Evolutionary conservation across 1,140 invertebrate genomes (phyloP).

Genomic region (Campodea augens): DNA sequence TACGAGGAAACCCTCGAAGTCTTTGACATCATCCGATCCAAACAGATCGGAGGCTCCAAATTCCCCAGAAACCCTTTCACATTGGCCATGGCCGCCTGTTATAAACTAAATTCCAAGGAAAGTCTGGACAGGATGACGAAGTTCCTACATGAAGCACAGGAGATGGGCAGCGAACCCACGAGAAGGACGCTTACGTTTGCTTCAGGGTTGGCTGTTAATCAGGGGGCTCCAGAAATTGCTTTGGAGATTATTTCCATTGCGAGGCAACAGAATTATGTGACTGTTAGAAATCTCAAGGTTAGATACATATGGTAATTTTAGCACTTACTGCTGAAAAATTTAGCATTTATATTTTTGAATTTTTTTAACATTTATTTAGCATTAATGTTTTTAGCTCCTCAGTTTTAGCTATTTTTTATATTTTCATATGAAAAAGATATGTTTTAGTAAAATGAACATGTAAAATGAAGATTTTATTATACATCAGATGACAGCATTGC

Average conservation of each 20-base stretch:
- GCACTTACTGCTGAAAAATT: no score
- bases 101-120: slow-evolving; percentile 51
- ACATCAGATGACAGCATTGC: no score
- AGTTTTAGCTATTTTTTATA: no score
- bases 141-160: slow-evolving; percentile 34
- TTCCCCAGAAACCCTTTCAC: slow-evolving; percentile 45
- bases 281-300: slow-evolving; percentile 44
- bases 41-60: slow-evolving; percentile 33
- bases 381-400: no score
- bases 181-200: slow-evolving; percentile 38
- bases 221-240: slow-evolving; percentile 40
- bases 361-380: no score
- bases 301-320: no score
- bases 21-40: slow-evolving; percentile 36
- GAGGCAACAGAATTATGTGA: slow-evolving; percentile 36
- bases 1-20: slow-evolving; percentile 44
- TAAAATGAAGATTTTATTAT: no score
- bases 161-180: slow-evolving; percentile 30
- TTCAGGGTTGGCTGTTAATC: slow-evolving; percentile 40
- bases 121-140: slow-evolving; percentile 40
- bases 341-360: no score
- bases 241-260: slow-evolving; percentile 38
- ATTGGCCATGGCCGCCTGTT: slow-evolving; percentile 44
- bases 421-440: no score
- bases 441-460: no score